These are phyloP conservation scores for Paramuricea clavata DNA, from an alignment of 92 coral and sea anemone genomes.

Conservation along the genomic window DNA sequence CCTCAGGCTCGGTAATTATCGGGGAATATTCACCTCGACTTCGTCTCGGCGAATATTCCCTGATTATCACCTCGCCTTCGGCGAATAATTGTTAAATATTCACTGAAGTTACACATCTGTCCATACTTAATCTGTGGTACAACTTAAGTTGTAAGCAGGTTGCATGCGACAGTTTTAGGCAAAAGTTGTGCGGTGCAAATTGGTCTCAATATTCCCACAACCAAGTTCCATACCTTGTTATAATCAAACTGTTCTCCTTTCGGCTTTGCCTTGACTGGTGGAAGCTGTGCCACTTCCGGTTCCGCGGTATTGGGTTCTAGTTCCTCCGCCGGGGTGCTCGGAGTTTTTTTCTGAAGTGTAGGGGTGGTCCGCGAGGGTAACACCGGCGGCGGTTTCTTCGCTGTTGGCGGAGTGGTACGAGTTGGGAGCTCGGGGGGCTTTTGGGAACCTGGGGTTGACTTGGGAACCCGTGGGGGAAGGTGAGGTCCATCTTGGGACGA, in stretches of 20 bases:
- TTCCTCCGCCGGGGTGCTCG: constrained; percentile 10
- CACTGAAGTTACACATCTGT: too few species aligned
- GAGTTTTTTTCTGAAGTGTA: background rate
- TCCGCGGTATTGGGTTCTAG: background rate
- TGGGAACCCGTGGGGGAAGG: constrained; percentile 15
- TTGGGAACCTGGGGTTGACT: background rate
- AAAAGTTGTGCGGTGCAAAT: too few species aligned
- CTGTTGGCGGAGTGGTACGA: constrained; percentile 36
- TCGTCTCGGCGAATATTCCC: too few species aligned
- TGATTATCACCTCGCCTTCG: too few species aligned
- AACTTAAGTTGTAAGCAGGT: too few species aligned
- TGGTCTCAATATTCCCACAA: background rate
- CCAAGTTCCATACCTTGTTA: background rate
- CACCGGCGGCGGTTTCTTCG: constrained; percentile 16
- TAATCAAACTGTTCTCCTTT: constrained; percentile 47
- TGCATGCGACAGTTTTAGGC: too few species aligned
- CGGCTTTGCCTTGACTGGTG: constrained; percentile 32
- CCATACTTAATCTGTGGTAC: too few species aligned
- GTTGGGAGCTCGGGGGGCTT: constrained; percentile 22
- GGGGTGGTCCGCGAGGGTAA: constrained; percentile 14
- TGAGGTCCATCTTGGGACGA: constrained; percentile 25
- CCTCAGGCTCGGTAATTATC: too few species aligned
- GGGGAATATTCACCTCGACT: too few species aligned
- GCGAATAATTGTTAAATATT: too few species aligned
- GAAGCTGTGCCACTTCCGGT: background rate